Percentiles rank a stretch among this genome's conserved stretches.
phyloP scores from a whole-genome alignment of 2,888 invertebrate genomes.

The Embidobia sp. region DNA sequence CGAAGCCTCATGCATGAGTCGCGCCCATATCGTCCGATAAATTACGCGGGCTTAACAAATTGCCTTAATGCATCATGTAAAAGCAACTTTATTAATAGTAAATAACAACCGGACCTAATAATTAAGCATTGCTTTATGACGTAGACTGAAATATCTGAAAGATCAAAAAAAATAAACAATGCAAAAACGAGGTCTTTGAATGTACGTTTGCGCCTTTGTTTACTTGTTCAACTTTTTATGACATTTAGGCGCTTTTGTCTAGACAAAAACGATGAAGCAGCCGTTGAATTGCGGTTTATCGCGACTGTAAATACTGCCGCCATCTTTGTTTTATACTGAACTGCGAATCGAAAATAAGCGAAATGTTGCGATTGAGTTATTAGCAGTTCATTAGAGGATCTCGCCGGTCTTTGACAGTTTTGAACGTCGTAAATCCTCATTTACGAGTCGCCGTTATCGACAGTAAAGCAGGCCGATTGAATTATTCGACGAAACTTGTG shows the following conservation, averaged over 20 bases:
- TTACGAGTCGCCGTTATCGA: conserved; percentile 29
- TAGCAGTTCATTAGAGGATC: conserved; percentile 28
- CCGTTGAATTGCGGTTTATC: conserved; percentile 24
- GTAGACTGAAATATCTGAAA: not conserved
- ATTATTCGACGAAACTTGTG: conserved; percentile 1
- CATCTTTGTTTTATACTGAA: conserved; percentile 34
- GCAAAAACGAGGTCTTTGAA: too few species aligned
- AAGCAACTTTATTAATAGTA: conserved; percentile 42
- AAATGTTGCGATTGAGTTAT: conserved; percentile 27
- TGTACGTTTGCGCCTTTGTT: too few species aligned
- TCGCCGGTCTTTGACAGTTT: conserved; percentile 3
- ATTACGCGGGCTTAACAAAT: conserved; percentile 49
- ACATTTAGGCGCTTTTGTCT: too few species aligned
- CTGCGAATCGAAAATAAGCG: conserved; percentile 12
- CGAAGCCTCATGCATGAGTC: conserved; percentile 36
- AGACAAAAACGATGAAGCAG: too few species aligned
- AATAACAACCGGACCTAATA: conserved; percentile 25
- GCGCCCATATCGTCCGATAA: conserved; percentile 36
- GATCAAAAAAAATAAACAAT: too few species aligned
- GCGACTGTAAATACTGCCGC: conserved; percentile 8
- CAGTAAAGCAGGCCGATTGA: conserved; percentile 20
- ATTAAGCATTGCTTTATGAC: conserved; percentile 24
- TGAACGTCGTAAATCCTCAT: conserved; percentile 29
- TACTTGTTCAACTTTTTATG: too few species aligned
- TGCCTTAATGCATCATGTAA: conserved; percentile 47